Percentiles rank a stretch among this genome's conserved stretches.
Evolutionary conservation across 2,113 vertebrate species (phyloP).

Genomic region (Hypanus sabinus): DNA sequence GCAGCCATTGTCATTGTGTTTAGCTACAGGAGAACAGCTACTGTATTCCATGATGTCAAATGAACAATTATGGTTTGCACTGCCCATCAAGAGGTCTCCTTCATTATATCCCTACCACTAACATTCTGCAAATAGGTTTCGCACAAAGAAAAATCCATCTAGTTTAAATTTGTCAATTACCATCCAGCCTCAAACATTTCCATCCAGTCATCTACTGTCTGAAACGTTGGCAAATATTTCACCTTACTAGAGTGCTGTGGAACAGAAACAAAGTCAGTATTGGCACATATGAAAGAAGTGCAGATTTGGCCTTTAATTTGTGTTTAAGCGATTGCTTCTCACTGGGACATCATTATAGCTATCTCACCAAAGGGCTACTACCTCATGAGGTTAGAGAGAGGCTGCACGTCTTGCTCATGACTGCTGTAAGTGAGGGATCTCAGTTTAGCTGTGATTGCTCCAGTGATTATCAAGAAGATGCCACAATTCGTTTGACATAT

Average conservation of each 20-base stretch:
- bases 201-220: not conserved
- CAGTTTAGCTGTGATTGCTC: not conserved
- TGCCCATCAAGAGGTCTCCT: not conserved
- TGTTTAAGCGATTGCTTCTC: not conserved
- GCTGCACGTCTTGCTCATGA: too few species aligned
- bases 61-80: not conserved
- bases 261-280: not conserved
- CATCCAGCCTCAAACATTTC: not conserved
- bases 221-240: not conserved
- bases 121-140: not conserved
- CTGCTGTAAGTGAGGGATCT: too few species aligned
- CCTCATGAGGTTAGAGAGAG: not conserved
- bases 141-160: not conserved
- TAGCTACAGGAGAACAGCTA: not conserved
- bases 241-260: not conserved
- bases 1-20: not conserved
- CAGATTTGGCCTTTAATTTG: not conserved
- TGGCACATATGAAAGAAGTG: not conserved
- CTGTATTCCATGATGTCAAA: not conserved
- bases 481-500: not conserved
- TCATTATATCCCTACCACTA: not conserved
- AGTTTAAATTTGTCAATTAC: not conserved
- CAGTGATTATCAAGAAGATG: not conserved
- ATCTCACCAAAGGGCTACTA: not conserved
- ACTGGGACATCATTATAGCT: too few species aligned